Percentiles rank a stretch among this genome's conserved stretches.
Evolutionary conservation across 2,113 vertebrate genomes (phyloP).

Genomic region (Callopanchax toddi): DNA sequence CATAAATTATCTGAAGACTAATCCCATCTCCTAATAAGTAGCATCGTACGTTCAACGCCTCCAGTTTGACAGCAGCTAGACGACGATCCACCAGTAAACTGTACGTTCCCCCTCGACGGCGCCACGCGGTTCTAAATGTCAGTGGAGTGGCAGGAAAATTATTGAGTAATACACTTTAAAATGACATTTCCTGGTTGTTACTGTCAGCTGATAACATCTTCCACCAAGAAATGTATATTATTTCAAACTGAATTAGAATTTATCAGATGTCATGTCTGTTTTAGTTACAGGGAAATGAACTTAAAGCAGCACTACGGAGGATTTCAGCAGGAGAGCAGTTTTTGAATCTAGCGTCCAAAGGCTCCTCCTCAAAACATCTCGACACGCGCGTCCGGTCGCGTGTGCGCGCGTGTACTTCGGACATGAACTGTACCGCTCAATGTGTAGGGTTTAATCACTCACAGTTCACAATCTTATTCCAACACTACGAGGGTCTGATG

Average conservation of each 20-base stretch:
- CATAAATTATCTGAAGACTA: conserved; percentile 64
- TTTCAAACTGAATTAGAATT: not conserved
- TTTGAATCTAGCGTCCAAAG: too few species aligned
- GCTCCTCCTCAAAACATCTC: too few species aligned
- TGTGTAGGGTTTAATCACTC: too few species aligned
- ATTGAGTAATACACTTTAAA: conserved; percentile 28
- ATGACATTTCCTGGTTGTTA: conserved; percentile 19
- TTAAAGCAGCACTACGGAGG: too few species aligned
- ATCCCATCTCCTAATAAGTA: conserved; percentile 65
- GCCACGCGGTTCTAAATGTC: conserved; percentile 42
- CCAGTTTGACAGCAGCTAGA: conserved; percentile 50
- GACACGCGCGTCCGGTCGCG: too few species aligned
- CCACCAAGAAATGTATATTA: not conserved
- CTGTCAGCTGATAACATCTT: conserved; percentile 14
- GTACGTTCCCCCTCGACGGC: conserved; percentile 15
- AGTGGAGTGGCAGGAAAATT: conserved; percentile 36
- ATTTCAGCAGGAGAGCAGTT: too few species aligned
- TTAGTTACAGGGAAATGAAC: not conserved
- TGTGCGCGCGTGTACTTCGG: too few species aligned
- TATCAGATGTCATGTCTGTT: not conserved
- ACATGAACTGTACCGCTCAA: too few species aligned
- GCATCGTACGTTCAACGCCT: conserved; percentile 47
- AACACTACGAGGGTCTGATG: too few species aligned
- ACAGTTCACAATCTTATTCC: too few species aligned
- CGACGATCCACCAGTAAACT: conserved; percentile 22